These are phyloP conservation scores for Phyllostomus hastatus DNA, from an alignment of 2,113 vertebrate genomes.

Conservation along the genomic window DNA sequence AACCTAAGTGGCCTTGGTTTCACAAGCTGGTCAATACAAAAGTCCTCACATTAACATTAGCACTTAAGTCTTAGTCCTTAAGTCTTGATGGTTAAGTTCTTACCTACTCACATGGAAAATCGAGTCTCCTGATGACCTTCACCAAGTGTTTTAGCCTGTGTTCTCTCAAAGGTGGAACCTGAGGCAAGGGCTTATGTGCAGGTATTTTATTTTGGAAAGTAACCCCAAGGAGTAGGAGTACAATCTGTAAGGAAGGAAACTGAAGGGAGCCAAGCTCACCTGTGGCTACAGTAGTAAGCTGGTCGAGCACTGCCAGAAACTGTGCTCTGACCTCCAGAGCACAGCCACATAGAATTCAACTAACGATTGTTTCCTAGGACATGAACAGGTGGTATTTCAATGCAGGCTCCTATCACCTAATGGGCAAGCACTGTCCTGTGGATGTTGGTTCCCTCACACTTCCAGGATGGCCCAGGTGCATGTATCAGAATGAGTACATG, in stretches of 20 bases:
- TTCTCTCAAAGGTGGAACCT: not conserved
- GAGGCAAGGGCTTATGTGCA: not conserved
- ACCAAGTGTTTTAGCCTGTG: not conserved
- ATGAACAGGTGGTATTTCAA: not conserved
- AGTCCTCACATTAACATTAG: not conserved
- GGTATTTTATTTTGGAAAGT: not conserved
- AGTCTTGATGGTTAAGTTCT: not conserved
- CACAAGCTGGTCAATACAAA: not conserved
- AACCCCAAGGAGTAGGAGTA: not conserved
- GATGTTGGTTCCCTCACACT: not conserved
- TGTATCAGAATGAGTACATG: not conserved
- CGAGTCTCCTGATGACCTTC: not conserved
- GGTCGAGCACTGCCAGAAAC: not conserved
- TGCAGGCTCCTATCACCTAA: not conserved
- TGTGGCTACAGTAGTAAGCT: not conserved
- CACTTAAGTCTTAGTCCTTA: not conserved
- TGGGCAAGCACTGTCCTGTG: not conserved
- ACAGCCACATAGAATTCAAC: not conserved
- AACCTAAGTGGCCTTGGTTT: not conserved
- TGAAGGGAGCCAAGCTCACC: not conserved
- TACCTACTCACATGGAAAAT: not conserved
- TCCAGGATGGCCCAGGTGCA: not conserved
- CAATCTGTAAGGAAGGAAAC: not conserved
- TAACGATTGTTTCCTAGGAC: not conserved
- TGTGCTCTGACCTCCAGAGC: not conserved